Evolutionary conservation across 1,140 invertebrate genomes (phyloP), one percentile per base, ranked within the genome.

Genomic region (Drosophila insularis): DNA sequence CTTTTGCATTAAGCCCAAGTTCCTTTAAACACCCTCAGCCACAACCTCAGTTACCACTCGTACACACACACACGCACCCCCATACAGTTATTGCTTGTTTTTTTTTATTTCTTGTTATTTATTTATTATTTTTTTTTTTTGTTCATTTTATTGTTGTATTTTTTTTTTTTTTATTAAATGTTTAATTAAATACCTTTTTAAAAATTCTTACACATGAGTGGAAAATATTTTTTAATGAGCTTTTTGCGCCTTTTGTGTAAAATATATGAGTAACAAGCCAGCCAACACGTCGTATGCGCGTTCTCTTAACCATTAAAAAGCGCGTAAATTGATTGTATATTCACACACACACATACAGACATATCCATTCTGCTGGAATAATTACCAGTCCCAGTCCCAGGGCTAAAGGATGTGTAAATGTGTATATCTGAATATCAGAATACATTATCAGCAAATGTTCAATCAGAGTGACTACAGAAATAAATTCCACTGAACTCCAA

Each of bases 101-200:
- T 13, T 11, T 37, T 37, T 19, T 21, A 40, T 56, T 59, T 46
- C 40, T 50, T 63, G 35, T 69, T 71, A 65, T 66, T 74, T 69
- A 60, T 46, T 46, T 86, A 62, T 68, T 78, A 69, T 81, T 89
- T 71, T 63, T 74, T 71, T 78, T 4, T 54, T 54, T 14, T 10
- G 8, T 62, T 50, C n/a, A n/a, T n/a, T n/a, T 23, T 19, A 2
- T 10, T 50, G 54, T 54, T 54, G 23, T 35, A 13, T 50, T 14
- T 71, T 58, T 68, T 65, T 70, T 76, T 74, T 73, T 69, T 89
- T 74, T 82, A 82, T 89, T 89, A 89, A 87, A 87, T 78, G 65
- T 89, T 87, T 87, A 87, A 87, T 87, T 82, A 87, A 87, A 89
- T 87, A 89, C 85, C 76, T 84, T 87, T 87, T 86, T 76, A 58